A percentile compares a stretch with the other conserved stretches of the same genome.
Evolutionary conservation across 2,797 vertebrate genomes (phyloP).

Genomic region (Melanotaenia maccullochi): DNA sequence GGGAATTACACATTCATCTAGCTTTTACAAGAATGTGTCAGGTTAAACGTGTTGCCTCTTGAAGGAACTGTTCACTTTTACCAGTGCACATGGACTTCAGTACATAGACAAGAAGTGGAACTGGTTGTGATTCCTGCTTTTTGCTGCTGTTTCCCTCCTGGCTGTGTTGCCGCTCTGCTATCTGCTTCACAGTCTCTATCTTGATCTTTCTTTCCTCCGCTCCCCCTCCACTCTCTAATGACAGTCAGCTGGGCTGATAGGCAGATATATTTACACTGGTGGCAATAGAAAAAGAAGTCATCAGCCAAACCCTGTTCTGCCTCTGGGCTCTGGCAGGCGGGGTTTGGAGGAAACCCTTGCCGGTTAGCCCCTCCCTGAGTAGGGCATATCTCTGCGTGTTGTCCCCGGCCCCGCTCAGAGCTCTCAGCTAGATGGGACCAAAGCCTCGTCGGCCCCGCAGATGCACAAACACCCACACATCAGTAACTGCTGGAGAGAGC

Average conservation of each 20-base stretch:
- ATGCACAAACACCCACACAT: conserved; percentile 50
- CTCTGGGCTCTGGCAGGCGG: conserved; percentile 65
- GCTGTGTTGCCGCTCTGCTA: conserved; percentile 46
- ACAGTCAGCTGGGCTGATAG: conserved; percentile 69
- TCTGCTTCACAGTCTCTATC: conserved; percentile 40
- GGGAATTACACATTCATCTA: neutral
- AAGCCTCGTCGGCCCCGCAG: conserved; percentile 74
- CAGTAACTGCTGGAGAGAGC: conserved; percentile 43
- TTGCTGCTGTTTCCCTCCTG: conserved; percentile 33
- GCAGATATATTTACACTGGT: conserved; percentile 77
- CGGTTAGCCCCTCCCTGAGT: conserved; percentile 77
- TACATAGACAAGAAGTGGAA: conserved; percentile 18
- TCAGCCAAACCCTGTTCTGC: conserved; percentile 84
- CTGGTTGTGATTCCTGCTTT: conserved; percentile 19
- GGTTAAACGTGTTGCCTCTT: neutral
- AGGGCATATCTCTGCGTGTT: conserved; percentile 75
- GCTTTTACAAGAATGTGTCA: neutral
- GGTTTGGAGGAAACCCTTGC: conserved; percentile 79
- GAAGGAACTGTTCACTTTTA: neutral
- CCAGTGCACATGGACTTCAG: neutral
- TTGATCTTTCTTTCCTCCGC: conserved; percentile 36
- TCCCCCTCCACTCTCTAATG: conserved; percentile 53
- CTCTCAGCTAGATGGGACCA: conserved; percentile 89
- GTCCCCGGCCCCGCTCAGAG: conserved; percentile 73
- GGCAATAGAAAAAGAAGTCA: conserved; percentile 79